Evolutionary conservation across 2,797 vertebrate species (phyloP).

Genomic region (Corythornis leucogaster): DNA sequence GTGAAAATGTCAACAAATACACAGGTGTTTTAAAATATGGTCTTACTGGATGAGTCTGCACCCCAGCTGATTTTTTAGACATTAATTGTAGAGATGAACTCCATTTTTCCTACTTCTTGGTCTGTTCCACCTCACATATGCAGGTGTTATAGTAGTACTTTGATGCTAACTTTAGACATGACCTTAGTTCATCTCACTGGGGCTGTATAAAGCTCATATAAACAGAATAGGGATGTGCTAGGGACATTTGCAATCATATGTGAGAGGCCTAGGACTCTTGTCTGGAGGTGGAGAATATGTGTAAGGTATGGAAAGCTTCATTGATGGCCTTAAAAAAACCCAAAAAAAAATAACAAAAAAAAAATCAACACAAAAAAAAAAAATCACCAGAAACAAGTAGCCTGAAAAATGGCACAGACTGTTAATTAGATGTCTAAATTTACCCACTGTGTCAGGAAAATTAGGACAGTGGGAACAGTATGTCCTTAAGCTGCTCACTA

Average conservation of each 20-base stretch:
- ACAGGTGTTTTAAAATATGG: not conserved
- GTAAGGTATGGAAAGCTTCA: slow-evolving; percentile 18
- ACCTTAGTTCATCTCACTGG: not conserved
- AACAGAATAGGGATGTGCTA: not conserved
- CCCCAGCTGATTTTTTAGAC: not conserved
- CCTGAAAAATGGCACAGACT: slow-evolving; percentile 42
- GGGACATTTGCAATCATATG: not conserved
- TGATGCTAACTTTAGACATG: not conserved
- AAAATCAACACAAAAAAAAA: too few species aligned
- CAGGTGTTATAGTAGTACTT: not conserved
- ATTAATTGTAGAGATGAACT: not conserved
- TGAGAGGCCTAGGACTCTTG: not conserved
- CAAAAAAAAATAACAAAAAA: too few species aligned
- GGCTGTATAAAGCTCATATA: not conserved
- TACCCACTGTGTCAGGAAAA: slow-evolving; percentile 63
- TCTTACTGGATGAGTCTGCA: not conserved
- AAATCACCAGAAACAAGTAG: not conserved
- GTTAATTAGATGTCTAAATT: slow-evolving; percentile 67
- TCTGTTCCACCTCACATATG: not conserved
- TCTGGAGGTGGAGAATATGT: not conserved
- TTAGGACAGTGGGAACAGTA: slow-evolving; percentile 52
- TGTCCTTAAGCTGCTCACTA: slow-evolving; percentile 50
- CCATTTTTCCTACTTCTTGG: not conserved
- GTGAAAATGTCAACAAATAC: not conserved
- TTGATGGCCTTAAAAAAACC: not conserved